phyloP scores from a whole-genome alignment of 2,888 invertebrate genomes.

The Spialia ferax region DNA sequence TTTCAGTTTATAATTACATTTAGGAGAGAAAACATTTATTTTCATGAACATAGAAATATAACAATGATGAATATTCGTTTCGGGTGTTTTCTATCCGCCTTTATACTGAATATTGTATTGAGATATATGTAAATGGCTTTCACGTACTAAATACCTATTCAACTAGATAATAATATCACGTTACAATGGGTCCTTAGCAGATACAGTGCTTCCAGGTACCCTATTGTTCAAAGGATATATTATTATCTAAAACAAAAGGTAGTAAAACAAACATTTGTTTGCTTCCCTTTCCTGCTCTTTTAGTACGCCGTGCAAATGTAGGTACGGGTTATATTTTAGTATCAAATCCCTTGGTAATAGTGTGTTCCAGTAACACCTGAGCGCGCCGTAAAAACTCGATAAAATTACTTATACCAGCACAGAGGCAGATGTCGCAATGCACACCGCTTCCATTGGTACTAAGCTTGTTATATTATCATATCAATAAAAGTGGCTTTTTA shows the following conservation, averaged over 20 bases:
- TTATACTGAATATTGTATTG: too few relatives aligned
- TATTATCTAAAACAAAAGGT: background rate
- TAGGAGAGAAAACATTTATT: too few relatives aligned
- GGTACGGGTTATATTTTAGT: conserved; percentile 13
- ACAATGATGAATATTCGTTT: too few relatives aligned
- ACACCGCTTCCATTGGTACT: background rate
- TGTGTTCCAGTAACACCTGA: conserved; percentile 31
- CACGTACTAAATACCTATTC: background rate
- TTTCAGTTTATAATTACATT: too few relatives aligned
- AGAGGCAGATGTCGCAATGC: conserved; percentile 8
- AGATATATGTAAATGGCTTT: too few relatives aligned
- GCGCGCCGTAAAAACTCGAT: conserved; percentile 30
- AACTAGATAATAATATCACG: background rate
- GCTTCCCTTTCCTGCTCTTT: conserved; percentile 3
- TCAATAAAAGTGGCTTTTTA: too few relatives aligned
- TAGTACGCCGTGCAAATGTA: background rate
- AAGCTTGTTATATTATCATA: background rate
- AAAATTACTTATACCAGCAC: conserved; percentile 16
- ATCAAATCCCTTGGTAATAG: conserved; percentile 31
- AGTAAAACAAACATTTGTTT: background rate
- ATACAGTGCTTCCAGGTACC: background rate
- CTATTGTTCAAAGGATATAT: background rate
- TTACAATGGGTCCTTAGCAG: background rate
- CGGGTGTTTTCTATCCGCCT: too few relatives aligned
- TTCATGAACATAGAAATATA: too few relatives aligned